phyloP scores from a whole-genome alignment of 2,113 vertebrate genomes.

The Podarcis raffonei region DNA sequence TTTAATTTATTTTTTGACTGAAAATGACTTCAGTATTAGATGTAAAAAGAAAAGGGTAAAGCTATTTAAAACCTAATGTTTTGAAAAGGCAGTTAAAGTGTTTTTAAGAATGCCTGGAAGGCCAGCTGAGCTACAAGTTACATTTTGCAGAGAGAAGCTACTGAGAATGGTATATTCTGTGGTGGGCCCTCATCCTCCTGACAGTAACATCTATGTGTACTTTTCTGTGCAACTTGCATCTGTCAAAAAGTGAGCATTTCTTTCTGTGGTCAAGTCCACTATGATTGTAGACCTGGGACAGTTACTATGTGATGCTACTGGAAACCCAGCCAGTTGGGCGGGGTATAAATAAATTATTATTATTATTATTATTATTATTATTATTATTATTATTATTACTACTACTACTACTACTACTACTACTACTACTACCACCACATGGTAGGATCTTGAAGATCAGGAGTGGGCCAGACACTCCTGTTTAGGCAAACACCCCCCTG shows the following conservation, averaged over 20 bases:
- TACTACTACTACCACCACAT: too few relatives aligned
- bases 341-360: too few relatives aligned
- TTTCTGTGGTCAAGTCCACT: neutral
- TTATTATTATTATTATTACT: too few relatives aligned
- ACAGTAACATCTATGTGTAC: neutral
- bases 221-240: neutral
- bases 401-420: too few relatives aligned
- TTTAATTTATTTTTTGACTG: too few relatives aligned
- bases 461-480: neutral
- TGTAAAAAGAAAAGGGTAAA: neutral
- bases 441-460: neutral
- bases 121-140: neutral
- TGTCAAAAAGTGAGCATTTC: neutral
- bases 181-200: too few relatives aligned
- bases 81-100: neutral
- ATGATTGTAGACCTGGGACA: neutral
- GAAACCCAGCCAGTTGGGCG: too few relatives aligned
- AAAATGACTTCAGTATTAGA: neutral
- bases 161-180: neutral
- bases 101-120: neutral
- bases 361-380: too few relatives aligned
- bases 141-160: neutral
- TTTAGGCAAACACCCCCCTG: too few relatives aligned
- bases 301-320: too few relatives aligned
- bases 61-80: neutral